Base-by-base conservation (phyloP, 2,888 invertebrate species). In the Trisateles emortualis region DNA sequence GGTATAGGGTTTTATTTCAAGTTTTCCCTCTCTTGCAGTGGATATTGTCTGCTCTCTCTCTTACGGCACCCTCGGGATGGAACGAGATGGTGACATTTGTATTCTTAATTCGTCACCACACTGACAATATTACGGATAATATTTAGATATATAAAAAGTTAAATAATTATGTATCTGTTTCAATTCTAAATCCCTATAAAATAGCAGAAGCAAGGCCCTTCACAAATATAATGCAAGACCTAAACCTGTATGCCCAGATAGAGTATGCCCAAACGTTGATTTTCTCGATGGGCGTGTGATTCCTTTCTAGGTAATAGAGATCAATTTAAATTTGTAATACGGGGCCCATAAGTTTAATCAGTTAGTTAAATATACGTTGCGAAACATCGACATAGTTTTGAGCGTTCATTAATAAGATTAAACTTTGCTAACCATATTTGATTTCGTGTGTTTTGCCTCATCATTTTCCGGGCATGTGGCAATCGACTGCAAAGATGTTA, bases 281-380 rank as follows among this genome's bases (percentile, higher is more conserved):
- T 43, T 52, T 56, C 59, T 47, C 50, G 58, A 65, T 30, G 69
- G 72, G 70, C 60, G 70, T 64, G 55, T 53, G 51, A 14, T 16
- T 59, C 70, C 66, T 47, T 59, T 60, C 51, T 41, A 13, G 59
- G 72, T 50, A 38, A 54, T 56, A 41, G 62, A 53, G 52, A 59
- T 59, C 56, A 16, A 71, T 71, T 69, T 63, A 49, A 68, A 66
- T 72, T 66, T 62, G 17, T 62, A 70, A 64, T 64, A 4, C 32
- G 16, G 11, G 38, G 17, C 29, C 43, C 52, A 30, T 59, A 57
- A 41, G 50, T 59, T 52, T 52, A 65, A 44, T 45, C 40, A 39
- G 35, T 61, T 24, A 55, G 39, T 53, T 51, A 48, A 41, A 46
- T 30, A 22, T 38, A 5, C 3, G 5, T 64, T 68, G 36, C 55